These are phyloP conservation scores for Muntiacus reevesi DNA, from an alignment of 2,113 vertebrate genomes.

Conservation along the genomic window DNA sequence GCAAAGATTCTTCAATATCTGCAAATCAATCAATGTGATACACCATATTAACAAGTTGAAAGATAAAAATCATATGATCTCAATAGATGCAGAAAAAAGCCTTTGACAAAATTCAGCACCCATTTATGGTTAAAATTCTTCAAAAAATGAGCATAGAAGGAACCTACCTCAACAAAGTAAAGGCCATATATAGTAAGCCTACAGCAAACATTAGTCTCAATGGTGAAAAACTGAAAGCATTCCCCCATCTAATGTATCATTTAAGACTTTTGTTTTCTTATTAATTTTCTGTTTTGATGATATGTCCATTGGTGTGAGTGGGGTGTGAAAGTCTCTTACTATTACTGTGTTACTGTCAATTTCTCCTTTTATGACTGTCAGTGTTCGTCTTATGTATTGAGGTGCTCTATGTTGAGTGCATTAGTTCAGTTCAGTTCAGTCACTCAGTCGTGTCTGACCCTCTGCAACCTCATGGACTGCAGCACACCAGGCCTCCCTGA, in stretches of 20 bases:
- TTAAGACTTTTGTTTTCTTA: neutral
- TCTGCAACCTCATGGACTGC: neutral
- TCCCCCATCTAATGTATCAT: neutral
- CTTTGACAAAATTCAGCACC: too few species aligned
- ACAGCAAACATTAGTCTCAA: too few species aligned
- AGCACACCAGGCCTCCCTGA: neutral
- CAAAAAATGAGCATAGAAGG: too few species aligned
- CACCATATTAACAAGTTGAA: too few species aligned
- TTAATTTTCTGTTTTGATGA: neutral
- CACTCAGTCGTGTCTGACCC: neutral
- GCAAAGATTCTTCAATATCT: too few species aligned
- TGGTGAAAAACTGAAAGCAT: too few species aligned
- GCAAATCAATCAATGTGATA: too few species aligned
- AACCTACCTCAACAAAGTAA: too few species aligned
- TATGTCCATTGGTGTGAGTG: neutral
- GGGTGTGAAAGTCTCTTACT: neutral
- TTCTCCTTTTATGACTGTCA: neutral
- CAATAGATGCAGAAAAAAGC: too few species aligned
- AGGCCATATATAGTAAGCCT: too few species aligned
- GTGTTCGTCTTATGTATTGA: neutral
- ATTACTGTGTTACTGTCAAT: neutral
- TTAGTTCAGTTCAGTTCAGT: neutral
- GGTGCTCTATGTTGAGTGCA: neutral
- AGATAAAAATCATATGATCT: too few species aligned
- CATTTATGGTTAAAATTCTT: too few species aligned